phyloP scores from a whole-genome alignment of 2,888 invertebrate genomes.

The Patella caerulea region DNA sequence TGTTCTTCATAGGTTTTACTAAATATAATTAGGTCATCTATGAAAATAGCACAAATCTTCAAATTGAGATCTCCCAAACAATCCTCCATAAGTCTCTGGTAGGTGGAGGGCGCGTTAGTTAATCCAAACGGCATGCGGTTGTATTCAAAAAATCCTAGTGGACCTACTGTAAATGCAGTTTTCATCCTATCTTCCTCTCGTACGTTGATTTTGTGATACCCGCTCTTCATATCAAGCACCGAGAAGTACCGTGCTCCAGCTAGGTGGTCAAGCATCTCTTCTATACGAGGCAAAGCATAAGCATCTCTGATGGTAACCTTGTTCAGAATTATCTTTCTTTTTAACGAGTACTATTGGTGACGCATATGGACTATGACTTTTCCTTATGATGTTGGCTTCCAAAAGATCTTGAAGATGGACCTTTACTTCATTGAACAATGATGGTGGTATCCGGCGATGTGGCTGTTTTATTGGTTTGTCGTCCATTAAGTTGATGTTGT shows the following conservation, averaged over 20 bases:
- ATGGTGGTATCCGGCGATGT: slow-evolving; percentile 27
- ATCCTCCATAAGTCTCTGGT: background rate
- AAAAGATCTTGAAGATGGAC: slow-evolving; percentile 33
- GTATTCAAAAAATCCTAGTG: background rate
- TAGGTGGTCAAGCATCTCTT: too few species aligned
- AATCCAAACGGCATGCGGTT: background rate
- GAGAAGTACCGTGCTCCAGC: background rate
- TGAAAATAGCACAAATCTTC: background rate
- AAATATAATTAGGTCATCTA: background rate
- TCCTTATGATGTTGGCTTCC: slow-evolving; percentile 23
- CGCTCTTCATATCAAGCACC: background rate
- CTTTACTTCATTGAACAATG: slow-evolving; percentile 28
- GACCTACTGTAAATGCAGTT: background rate
- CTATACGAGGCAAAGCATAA: too few species aligned
- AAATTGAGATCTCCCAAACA: background rate
- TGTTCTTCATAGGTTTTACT: background rate
- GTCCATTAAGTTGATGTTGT: slow-evolving; percentile 27
- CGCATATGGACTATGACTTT: slow-evolving; percentile 19
- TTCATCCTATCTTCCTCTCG: background rate
- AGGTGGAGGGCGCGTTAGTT: background rate
- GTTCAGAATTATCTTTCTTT: background rate
- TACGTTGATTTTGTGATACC: background rate
- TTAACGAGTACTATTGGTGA: background rate
- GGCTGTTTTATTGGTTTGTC: slow-evolving; percentile 27
- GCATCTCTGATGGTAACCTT: too few species aligned